phyloP scores from a whole-genome alignment of 1,140 invertebrate genomes.

The Chelonus insularis region DNA sequence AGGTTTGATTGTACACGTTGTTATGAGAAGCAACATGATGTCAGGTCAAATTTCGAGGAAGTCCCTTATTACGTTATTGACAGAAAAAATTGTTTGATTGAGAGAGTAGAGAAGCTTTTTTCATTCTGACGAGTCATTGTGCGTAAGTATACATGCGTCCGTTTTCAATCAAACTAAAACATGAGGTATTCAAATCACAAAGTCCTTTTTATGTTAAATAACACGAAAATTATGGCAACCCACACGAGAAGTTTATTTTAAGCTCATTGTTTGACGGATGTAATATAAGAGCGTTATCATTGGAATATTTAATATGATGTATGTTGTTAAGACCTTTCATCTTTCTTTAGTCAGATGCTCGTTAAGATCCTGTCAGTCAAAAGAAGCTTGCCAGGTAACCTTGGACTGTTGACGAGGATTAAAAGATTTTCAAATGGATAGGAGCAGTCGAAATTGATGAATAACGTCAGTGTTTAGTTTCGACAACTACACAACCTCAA shows the following conservation, averaged over 20 bases:
- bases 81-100: not conserved
- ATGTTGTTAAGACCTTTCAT: not conserved
- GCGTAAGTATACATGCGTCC: not conserved
- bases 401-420: slow-evolving; percentile 32
- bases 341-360: slow-evolving; percentile 40
- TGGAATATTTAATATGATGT: not conserved
- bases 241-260: not conserved
- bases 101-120: not conserved
- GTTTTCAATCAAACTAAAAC: not conserved
- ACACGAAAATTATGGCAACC: not conserved
- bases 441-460: slow-evolving; percentile 29
- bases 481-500: not conserved
- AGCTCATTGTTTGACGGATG: not conserved
- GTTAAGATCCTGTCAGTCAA: slow-evolving; percentile 53
- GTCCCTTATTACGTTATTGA: no score
- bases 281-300: not conserved
- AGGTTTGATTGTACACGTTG: no score
- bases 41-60: no score
- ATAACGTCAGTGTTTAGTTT: slow-evolving; percentile 24
- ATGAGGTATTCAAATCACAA: not conserved
- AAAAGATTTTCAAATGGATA: slow-evolving; percentile 40
- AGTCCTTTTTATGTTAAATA: not conserved
- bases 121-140: not conserved
- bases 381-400: slow-evolving; percentile 24
- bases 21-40: slow-evolving; percentile 1